Evolutionary conservation across 2,888 invertebrate genomes (phyloP).

Genomic region (Leistus spinibarbis): DNA sequence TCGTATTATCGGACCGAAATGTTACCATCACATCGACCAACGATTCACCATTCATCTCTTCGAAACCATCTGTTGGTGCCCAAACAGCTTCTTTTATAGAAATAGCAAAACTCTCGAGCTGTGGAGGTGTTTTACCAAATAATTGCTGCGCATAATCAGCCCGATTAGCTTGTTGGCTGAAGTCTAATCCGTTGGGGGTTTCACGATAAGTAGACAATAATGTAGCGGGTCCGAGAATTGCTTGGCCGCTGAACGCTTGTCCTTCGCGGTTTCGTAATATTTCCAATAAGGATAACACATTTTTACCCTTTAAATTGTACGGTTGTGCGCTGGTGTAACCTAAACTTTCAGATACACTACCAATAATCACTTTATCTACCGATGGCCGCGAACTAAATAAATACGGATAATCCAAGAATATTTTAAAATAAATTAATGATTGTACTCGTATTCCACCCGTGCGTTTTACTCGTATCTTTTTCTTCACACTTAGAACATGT

Average conservation of each 20-base stretch:
- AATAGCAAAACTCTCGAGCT: conserved; percentile 4
- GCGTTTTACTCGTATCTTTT: conserved; percentile 17
- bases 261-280: conserved; percentile 9
- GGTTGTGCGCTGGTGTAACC: conserved; percentile 5
- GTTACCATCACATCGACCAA: background rate
- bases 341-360: conserved; percentile 2
- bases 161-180: background rate
- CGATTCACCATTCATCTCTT: conserved; percentile 10
- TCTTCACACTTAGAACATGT: conserved; percentile 10
- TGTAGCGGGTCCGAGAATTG: background rate
- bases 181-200: background rate
- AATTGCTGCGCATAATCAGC: conserved; percentile 4
- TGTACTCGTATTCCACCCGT: background rate
- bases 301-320: conserved; percentile 14
- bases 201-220: background rate
- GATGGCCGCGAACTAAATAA: conserved; percentile 10
- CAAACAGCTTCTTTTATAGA: conserved; percentile 6
- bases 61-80: conserved; percentile 7
- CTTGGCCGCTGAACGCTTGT: background rate
- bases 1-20: background rate
- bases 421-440: conserved; percentile 13
- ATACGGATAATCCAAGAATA: conserved; percentile 15
- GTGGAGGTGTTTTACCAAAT: conserved; percentile 12
- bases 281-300: conserved; percentile 1
- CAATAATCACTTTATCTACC: conserved; percentile 1